Evolutionary conservation across 2,113 vertebrate species (phyloP), one percentile per base, ranked within the genome.

Genomic region (Eulemur rufifrons): DNA sequence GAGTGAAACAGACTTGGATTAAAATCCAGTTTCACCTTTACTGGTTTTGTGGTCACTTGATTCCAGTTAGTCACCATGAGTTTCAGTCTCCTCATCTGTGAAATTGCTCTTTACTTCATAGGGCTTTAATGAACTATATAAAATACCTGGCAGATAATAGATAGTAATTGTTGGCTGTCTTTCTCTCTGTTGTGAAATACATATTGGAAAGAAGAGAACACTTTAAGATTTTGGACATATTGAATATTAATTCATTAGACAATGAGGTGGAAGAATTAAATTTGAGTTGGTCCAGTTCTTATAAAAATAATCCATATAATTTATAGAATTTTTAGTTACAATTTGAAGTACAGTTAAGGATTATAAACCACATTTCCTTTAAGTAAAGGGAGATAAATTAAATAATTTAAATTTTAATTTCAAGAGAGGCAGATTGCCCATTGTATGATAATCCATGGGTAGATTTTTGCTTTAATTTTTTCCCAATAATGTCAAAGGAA

Each of bases 371-470:
- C 10, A 59, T 73, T 63, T 94, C 20, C 45, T 73, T 88, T 42
- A 42, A 86, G 54, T 34, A 76, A 37, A 76, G 61, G 4, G 27
- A 34, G 29, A 64, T 77, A 39, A 69, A 86, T 54, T 61, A 82
- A 84, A 52, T 8, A 66, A 47, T 88, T 89, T 68, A 86, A 66
- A 7, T 59, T 82, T 85, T 68, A 50, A 84, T 95, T 95, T 85
- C 8, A 64, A 18, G 17, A 47, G 18, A 88, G 34, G 7, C 42
- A 85, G 29, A 27, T 27, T 15, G 74, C 32, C 59, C 29, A 71
- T 86, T 86, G 12, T 32, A 78, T 64, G 27, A 78, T 64, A 78
- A 52, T 50, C 2, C 23, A 37, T 32, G 54, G 12, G 8, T 52
- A 45, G n/a, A 89, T 39, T 81, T 93, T 89, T 88, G 42, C 10